These are phyloP conservation scores for Microctonus hyperodae DNA, from an alignment of 2,888 invertebrate genomes.

Conservation along the genomic window DNA sequence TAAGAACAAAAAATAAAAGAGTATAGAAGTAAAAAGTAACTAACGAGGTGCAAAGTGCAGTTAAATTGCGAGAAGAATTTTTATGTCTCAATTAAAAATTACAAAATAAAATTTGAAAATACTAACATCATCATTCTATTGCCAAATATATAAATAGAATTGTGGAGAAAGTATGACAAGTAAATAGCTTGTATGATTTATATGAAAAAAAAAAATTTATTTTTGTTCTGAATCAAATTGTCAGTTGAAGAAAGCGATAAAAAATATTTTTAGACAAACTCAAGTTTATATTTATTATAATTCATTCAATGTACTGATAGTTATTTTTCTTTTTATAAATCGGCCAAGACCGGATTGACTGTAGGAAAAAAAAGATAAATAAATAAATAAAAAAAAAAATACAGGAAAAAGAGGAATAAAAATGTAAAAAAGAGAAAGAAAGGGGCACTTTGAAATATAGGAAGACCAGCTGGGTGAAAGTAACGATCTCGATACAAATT, in stretches of 20 bases:
- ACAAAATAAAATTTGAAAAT: too few species aligned
- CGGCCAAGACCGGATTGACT: neutral
- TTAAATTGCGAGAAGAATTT: neutral
- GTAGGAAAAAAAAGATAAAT: conserved; percentile 4
- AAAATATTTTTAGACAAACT: conserved; percentile 37
- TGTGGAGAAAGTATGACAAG: neutral
- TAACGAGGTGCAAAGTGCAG: neutral
- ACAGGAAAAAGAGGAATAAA: neutral
- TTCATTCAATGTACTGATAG: too few species aligned
- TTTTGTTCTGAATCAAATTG: conserved; percentile 1
- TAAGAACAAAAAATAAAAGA: too few species aligned
- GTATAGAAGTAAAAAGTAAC: too few species aligned
- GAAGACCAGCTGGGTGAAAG: conserved; percentile 51
- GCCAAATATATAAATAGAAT: neutral
- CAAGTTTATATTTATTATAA: neutral
- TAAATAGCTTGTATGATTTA: neutral
- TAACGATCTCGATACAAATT: conserved; percentile 44
- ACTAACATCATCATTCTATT: neutral
- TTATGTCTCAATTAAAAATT: neutral
- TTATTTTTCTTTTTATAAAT: neutral
- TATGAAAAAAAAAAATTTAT: neutral
- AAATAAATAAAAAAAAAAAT: conserved; percentile 19
- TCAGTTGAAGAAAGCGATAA: conserved; percentile 56
- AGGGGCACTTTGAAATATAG: conserved; percentile 15
- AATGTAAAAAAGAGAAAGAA: conserved; percentile 6